Evolutionary conservation across 2,113 vertebrate species (phyloP).

Genomic region (Dromaius novaehollandiae): DNA sequence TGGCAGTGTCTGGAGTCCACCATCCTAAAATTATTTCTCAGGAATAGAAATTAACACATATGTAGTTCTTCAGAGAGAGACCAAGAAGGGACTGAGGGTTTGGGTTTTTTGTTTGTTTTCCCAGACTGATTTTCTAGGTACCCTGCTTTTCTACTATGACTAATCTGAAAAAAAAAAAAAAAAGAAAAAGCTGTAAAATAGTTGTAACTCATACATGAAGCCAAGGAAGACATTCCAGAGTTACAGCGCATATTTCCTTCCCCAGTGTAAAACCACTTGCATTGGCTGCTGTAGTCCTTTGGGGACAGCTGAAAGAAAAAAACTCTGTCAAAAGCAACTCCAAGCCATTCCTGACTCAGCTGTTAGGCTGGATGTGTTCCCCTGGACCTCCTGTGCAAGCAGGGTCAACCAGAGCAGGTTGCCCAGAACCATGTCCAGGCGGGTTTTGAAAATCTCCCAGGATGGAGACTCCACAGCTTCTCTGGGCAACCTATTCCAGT

Average conservation of each 20-base stretch:
- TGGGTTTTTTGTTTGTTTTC: background rate
- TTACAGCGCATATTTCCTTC: background rate
- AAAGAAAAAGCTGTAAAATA: background rate
- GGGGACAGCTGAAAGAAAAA: background rate
- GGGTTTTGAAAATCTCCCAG: too few species aligned
- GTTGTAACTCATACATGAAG: background rate
- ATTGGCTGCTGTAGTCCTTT: background rate
- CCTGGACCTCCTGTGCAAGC: too few species aligned
- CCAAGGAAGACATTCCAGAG: conserved; percentile 3
- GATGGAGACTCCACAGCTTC: too few species aligned
- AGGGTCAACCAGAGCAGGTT: too few species aligned
- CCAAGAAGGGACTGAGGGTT: background rate
- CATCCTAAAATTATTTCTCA: background rate
- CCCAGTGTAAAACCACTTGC: background rate
- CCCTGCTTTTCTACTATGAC: background rate
- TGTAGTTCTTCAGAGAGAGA: background rate
- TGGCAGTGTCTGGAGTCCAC: background rate
- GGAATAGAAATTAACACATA: background rate
- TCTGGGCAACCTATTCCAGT: too few species aligned
- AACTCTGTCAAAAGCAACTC: background rate
- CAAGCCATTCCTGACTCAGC: background rate
- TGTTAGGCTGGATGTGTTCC: background rate
- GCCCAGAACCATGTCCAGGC: too few species aligned
- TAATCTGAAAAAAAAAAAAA: background rate
- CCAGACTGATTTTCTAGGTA: background rate